Conservation (phyloP, 2,113 vertebrate species). For the cat (Felis catus) region F.catus_Fca126_mat1.0 CM031413.1:139708501-139709000, state of each 20-base stretch:
- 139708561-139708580: neutral
- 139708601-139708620: constrained; percentile 47
- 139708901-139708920: neutral
- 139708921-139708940: neutral
- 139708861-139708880: constrained; percentile 68
- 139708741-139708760: neutral
- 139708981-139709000: neutral
- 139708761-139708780: constrained; percentile 64
- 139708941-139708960: neutral
- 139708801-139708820: constrained; percentile 64
- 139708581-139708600: neutral
- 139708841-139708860: constrained; percentile 64
- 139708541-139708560: constrained; percentile 32
- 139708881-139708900: constrained; percentile 45
- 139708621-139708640: neutral
- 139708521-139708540: constrained; percentile 53
- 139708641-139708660: neutral
- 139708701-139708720: constrained; percentile 72
- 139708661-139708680: neutral
- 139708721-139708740: constrained; percentile 31
- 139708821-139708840: constrained; percentile 75
- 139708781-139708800: constrained; percentile 32
- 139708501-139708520: constrained; percentile 42
- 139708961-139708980: neutral
- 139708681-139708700: constrained; percentile 62